phyloP scores from a whole-genome alignment of 1,140 invertebrate species.

The Neocloeon triangulifer region DNA sequence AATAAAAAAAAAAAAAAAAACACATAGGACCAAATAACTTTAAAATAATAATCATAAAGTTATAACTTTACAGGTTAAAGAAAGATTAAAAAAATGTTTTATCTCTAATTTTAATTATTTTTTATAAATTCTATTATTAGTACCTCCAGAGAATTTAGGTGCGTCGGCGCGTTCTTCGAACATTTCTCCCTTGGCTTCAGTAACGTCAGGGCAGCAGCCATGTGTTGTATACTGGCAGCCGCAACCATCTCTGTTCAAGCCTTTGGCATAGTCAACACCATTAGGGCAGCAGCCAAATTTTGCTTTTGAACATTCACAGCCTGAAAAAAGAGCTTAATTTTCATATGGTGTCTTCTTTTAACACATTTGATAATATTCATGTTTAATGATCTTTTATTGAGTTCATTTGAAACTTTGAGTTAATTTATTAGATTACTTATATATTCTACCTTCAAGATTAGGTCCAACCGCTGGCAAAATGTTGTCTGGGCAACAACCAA shows the following conservation, averaged over 20 bases:
- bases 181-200: conserved; percentile 53
- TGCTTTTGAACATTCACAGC: conserved; percentile 56
- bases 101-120: background rate
- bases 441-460: conserved; percentile 45
- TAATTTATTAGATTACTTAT: too few relatives aligned
- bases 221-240: conserved; percentile 50
- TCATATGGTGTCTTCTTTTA: too few relatives aligned
- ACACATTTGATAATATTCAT: background rate
- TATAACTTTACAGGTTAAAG: too few relatives aligned
- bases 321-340: conserved; percentile 19
- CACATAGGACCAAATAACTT: too few relatives aligned
- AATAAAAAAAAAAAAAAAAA: too few relatives aligned
- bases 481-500: conserved; percentile 80
- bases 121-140: too few relatives aligned
- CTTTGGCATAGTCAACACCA: conserved; percentile 53
- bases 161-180: conserved; percentile 57
- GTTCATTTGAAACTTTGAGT: too few relatives aligned
- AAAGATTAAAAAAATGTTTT: too few relatives aligned
- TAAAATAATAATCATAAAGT: too few relatives aligned
- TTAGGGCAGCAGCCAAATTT: conserved; percentile 73
- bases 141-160: conserved; percentile 37
- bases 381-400: background rate
- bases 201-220: conserved; percentile 71
- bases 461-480: conserved; percentile 56
- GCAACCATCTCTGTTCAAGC: conserved; percentile 59